Conservation (phyloP, 1,140 invertebrate genomes). For the Diploscapter pachys region DNA sequence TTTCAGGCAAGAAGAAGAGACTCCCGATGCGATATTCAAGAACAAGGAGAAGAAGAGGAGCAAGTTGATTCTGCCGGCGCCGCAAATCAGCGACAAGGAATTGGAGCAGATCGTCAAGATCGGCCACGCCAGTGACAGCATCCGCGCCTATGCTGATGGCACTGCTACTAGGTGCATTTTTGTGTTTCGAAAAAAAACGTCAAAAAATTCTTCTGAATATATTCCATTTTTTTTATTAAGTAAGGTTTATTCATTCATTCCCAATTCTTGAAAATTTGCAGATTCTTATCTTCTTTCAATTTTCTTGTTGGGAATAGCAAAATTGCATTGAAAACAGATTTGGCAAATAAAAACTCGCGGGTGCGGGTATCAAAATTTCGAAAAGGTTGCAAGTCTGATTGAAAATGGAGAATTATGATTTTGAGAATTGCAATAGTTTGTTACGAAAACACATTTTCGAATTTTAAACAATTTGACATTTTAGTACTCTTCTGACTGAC, state of each 20-base stretch:
- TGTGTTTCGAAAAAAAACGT: not conserved
- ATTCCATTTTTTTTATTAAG: no score
- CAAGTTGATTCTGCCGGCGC: conserved; percentile 89
- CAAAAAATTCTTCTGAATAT: conserved; percentile 21
- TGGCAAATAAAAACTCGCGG: no score
- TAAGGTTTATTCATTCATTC: no score
- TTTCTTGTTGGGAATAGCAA: no score
- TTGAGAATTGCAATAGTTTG: no score
- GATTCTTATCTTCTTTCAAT: no score
- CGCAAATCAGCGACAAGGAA: conserved; percentile 85
- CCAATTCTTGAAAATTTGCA: no score
- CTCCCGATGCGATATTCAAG: conserved; percentile 83
- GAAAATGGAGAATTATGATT: no score
- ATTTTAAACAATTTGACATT: conserved; percentile 25
- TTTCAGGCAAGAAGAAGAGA: conserved; percentile 70
- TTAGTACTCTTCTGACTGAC: conserved; percentile 80
- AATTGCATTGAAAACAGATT: no score
- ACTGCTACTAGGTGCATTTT: conserved; percentile 43
- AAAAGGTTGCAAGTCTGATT: no score
- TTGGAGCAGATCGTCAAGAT: conserved; percentile 87
- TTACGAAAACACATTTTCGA: no score
- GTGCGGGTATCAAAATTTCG: no score
- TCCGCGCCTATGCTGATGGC: conserved; percentile 77
- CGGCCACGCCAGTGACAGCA: conserved; percentile 87
- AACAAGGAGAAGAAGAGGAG: conserved; percentile 88